These are phyloP conservation scores for Epinephelus cyanopodus DNA, from an alignment of 2,113 vertebrate genomes.

Conservation along the genomic window DNA sequence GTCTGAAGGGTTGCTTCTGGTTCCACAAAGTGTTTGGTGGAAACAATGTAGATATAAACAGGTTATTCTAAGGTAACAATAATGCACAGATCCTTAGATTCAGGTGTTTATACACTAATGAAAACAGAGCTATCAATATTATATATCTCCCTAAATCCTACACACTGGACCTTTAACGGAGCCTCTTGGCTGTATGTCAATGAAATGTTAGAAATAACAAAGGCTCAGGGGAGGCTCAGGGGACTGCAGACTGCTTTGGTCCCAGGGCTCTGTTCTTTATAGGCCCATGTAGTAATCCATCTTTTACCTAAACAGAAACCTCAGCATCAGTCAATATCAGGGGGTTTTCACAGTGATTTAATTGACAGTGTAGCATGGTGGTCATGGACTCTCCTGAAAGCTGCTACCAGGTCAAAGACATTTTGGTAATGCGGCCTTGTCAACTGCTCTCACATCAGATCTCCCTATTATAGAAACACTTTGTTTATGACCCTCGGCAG, in stretches of 20 bases:
- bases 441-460: slow-evolving; percentile 1
- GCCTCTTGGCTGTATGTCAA: background rate
- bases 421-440: slow-evolving; percentile 9
- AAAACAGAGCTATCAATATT: too few relatives aligned
- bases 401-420: background rate
- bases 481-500: slow-evolving; percentile 3
- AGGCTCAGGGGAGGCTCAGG: background rate
- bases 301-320: background rate
- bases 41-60: too few relatives aligned
- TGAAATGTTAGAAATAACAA: too few relatives aligned
- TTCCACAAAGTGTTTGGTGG: too few relatives aligned
- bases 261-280: background rate
- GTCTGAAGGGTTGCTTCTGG: too few relatives aligned
- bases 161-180: background rate
- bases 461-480: slow-evolving; percentile 10
- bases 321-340: background rate
- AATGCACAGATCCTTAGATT: too few relatives aligned
- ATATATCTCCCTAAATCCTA: too few relatives aligned
- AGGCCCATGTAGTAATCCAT: background rate
- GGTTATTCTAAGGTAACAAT: too few relatives aligned
- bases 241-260: background rate
- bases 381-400: background rate
- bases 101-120: too few relatives aligned
- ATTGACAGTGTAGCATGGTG: background rate
- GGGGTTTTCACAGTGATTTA: background rate